Percentiles rank a stretch among this genome's conserved stretches.
These are phyloP conservation scores for Meloidogyne floridensis DNA, from an alignment of 1,140 invertebrate species.

Conservation along the genomic window DNA sequence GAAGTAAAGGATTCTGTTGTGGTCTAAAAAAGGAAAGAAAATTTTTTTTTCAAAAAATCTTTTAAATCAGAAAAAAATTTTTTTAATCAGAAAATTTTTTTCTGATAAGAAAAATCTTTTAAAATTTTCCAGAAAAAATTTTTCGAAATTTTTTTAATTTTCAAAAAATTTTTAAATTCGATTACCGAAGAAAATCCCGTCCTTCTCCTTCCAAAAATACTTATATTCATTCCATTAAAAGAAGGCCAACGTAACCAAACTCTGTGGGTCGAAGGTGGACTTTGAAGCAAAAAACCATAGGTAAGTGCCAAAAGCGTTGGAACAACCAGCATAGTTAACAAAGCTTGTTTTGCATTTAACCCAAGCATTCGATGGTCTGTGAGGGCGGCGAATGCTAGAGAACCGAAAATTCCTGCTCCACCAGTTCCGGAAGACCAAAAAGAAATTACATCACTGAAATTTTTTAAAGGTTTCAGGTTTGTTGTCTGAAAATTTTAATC, in stretches of 20 bases:
- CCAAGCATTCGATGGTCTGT: constrained; percentile 52
- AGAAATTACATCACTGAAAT: constrained; percentile 54
- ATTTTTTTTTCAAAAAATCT: too few species aligned
- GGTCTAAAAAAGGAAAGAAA: not conserved
- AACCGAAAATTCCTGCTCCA: constrained; percentile 59
- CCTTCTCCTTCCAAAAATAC: constrained; percentile 7
- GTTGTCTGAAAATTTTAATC: too few species aligned
- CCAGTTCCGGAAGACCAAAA: constrained; percentile 62
- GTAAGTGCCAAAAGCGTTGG: constrained; percentile 21
- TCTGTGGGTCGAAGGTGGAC: constrained; percentile 4
- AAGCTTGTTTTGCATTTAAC: constrained; percentile 15
- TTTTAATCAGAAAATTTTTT: too few species aligned
- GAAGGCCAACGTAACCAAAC: not conserved
- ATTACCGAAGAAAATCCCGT: not conserved
- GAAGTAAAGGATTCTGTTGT: not conserved
- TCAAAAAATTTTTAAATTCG: too few species aligned
- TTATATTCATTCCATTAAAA: not conserved
- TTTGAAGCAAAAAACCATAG: constrained; percentile 31
- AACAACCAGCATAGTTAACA: constrained; percentile 34
- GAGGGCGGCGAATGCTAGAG: constrained; percentile 58
- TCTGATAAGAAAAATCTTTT: too few species aligned
- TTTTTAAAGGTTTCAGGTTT: not conserved
- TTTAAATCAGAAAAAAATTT: too few species aligned
- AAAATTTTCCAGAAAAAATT: too few species aligned
- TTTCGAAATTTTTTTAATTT: too few species aligned